Evolutionary conservation across 2,113 vertebrate genomes (phyloP), one percentile per base, ranked within the genome.

Genomic region (Megalops atlanticus): DNA sequence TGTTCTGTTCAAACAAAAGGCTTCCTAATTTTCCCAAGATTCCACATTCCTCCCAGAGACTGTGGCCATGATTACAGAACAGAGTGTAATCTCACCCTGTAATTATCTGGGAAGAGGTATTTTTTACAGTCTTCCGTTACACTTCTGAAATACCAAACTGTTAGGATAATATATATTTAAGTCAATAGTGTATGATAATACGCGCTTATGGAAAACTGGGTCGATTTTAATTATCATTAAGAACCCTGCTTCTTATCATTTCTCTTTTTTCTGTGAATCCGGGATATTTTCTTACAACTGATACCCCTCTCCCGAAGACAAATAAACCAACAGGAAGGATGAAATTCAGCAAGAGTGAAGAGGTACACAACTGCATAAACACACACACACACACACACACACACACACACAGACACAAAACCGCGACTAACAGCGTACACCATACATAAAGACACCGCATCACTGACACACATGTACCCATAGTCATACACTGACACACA

Each of bases 181-280:
- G 68, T 41, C 64, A 43, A 68, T 69, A 70, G 21, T 18, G 40
- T 76, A 69, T 64, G 69, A 40, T 75, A 81, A 80, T 73, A 80
- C 73, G 49, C 76, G 72, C 36, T 36, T 75, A 43, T 49, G 43
- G 69, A 71, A 71, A 35, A 79, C 31, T 79, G 64, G 78, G 71
- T 80, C 70, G 49, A 73, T 72, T 52, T 58, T 80, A 73, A 80
- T 73, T 80, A 80, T 78, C 54, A 68, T 78, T 78, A 49, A 31
- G 43, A 74, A 74, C 69, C 69, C 43, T 39, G 43, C 73, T 80
- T 52, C 21, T 72, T 52, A 80, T 74, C 16, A 24, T 45, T 71
- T 71, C n/a, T 71, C 27, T 71, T 79, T 68, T 36, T 69, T 79
- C 68, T 69, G 43, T 79, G 78, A 27, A 79, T 45, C 40, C 68